Evolutionary conservation across 2,113 vertebrate genomes (phyloP), one percentile per base, ranked within the genome.

Genomic region (Lota lota): DNA sequence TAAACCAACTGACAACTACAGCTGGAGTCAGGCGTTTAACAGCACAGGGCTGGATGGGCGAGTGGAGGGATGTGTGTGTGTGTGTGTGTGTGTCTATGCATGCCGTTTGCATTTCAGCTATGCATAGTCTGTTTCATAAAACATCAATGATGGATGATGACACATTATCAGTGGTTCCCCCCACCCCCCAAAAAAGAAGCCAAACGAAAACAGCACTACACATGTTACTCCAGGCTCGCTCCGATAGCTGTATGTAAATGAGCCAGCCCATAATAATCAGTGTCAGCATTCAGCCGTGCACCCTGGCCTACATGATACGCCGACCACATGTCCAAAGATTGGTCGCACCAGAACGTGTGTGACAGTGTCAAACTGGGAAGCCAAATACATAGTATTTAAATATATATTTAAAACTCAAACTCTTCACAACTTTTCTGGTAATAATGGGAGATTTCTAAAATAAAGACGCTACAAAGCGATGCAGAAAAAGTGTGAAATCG

Each of bases 1-100:
- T 92, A 94, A 92, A 96, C 93, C 89, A 89, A 92, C 93, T 93
- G 93, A 96, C 94, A 95, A 94, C 92, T 91, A 94, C 95, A 96
- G 95, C 94, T 96, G 94, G 93, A 96, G 92, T 93, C 74, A 87
- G 71, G 90, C 95, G 93, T 94, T 93, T 85, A 93, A 90, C 79
- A 82, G 80, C 82, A 83, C 83, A 79, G 81, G 73, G 82, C 86
- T 81, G 77, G 84, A 79, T 47, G 73, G 79, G 76, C 77, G 79
- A 78, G 66, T 71, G 76, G 74, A 77, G 69, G 64, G 78, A 69
- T 69, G 75, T 63, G 36, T 63, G 67, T 1, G 4, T 59, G 68
- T 70, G 67, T 70, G 51, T 24, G 72, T 68, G 73, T 79, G 71
- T 56, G 69, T 83, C 81, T 76, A 67, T 68, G 79, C 68, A 82